Percentiles rank a stretch among this genome's conserved stretches.
Evolutionary conservation across 2,888 invertebrate species (phyloP).

Genomic region (Ctena decussata): DNA sequence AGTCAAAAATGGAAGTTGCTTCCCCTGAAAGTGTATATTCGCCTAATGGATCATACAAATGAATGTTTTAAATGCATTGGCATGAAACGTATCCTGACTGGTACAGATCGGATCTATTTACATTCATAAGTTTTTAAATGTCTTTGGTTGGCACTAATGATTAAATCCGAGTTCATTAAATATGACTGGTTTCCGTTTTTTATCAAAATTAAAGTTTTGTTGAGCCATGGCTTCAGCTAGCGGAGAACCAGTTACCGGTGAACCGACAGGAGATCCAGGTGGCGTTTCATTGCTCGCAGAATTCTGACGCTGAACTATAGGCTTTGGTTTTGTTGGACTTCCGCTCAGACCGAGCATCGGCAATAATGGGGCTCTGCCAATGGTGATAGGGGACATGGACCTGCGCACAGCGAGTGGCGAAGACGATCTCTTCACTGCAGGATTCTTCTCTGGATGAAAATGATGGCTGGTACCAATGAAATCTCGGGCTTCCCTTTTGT

Average conservation of each 20-base stretch:
- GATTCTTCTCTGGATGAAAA: constrained; percentile 36
- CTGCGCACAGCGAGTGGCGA: no score
- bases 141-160: no score
- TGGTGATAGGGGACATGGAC: not conserved
- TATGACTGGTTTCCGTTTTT: not conserved
- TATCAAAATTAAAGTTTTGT: no score
- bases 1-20: no score
- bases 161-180: not conserved
- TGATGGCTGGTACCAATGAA: constrained; percentile 30
- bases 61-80: no score
- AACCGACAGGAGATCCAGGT: not conserved
- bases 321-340: not conserved
- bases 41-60: no score
- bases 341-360: no score
- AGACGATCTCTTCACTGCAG: not conserved
- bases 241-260: not conserved
- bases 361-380: not conserved
- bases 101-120: no score
- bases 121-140: no score
- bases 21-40: no score
- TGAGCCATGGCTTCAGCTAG: no score
- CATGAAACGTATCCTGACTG: no score
- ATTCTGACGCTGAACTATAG: not conserved
- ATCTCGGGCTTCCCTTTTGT: constrained; percentile 24
- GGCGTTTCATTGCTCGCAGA: not conserved